Evolutionary conservation across 1,140 invertebrate genomes (phyloP).

Genomic region (Nylanderia fulva): DNA sequence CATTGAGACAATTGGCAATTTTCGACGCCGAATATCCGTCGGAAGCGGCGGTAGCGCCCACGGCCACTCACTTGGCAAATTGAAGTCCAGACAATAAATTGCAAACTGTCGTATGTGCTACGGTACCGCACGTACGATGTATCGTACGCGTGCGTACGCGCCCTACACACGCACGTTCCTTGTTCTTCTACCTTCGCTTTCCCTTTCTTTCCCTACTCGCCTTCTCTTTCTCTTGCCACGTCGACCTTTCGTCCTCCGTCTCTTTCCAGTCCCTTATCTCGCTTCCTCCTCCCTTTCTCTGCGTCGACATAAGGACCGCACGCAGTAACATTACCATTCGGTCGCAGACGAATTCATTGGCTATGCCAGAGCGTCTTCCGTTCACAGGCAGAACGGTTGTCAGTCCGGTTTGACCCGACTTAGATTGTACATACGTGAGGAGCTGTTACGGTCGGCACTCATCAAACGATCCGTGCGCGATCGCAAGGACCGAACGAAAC

Average conservation of each 20-base stretch:
- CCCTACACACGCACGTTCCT: conserved; percentile 12
- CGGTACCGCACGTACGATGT: conserved; percentile 50
- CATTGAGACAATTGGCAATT: conserved; percentile 83
- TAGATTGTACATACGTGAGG: conserved; percentile 71
- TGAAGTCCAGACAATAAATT: conserved; percentile 79
- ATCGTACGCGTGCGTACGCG: conserved; percentile 17
- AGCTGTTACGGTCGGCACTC: conserved; percentile 70
- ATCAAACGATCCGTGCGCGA: conserved; percentile 64
- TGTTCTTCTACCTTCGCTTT: neutral
- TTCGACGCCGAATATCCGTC: conserved; percentile 82
- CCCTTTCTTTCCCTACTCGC: neutral
- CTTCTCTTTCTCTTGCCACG: neutral
- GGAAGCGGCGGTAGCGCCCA: conserved; percentile 80
- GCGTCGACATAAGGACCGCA: conserved; percentile 78
- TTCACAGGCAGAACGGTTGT: conserved; percentile 82
- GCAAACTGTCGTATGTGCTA: conserved; percentile 72
- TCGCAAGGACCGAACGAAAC: neutral
- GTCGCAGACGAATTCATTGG: conserved; percentile 83
- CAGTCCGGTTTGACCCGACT: conserved; percentile 76
- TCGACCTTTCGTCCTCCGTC: neutral
- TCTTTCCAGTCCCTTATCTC: conserved; percentile 18
- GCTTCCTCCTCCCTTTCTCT: conserved; percentile 6
- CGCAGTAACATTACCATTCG: conserved; percentile 81
- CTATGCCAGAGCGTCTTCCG: conserved; percentile 80
- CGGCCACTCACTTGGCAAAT: conserved; percentile 77